A percentile compares a stretch with the other conserved stretches of the same genome.
Evolutionary conservation across 35 echinoderm and acorn worm genomes (phyloP).

Genomic region (Ophioderma brevispina): DNA sequence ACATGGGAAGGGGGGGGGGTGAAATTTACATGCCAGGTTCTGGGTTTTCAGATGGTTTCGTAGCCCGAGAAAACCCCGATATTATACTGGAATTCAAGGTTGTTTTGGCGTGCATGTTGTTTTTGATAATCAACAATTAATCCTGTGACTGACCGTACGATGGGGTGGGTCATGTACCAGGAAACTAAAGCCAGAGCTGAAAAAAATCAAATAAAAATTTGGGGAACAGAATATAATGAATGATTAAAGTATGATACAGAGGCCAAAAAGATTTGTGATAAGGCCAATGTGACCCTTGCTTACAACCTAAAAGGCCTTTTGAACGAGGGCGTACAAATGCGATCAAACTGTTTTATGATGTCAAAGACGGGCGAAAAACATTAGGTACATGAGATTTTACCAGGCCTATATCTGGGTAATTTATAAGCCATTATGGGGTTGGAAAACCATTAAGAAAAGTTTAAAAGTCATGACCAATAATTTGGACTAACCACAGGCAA

Average conservation of each 20-base stretch:
- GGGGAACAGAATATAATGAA: conserved; percentile 37
- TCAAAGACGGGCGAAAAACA: conserved; percentile 12
- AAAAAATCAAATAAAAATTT: background rate
- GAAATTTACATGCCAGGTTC: conserved; percentile 11
- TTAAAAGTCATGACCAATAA: conserved; percentile 9
- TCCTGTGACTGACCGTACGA: background rate
- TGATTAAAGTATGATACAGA: background rate
- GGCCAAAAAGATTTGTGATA: no score
- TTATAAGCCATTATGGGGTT: conserved; percentile 17
- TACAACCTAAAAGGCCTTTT: no score
- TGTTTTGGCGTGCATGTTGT: no score
- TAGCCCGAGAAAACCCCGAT: background rate
- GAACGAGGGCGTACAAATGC: conserved; percentile 74
- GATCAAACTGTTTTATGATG: conserved; percentile 51
- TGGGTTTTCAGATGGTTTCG: conserved; percentile 42
- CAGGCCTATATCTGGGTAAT: conserved; percentile 28
- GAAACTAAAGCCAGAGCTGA: background rate
- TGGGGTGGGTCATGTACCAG: no score
- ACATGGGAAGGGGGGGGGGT: conserved; percentile 31
- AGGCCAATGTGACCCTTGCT: no score
- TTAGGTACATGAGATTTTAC: conserved; percentile 55
- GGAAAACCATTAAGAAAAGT: conserved; percentile 21
- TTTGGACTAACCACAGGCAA: conserved; percentile 19
- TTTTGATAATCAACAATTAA: background rate
- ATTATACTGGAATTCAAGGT: conserved; percentile 14